Evolutionary conservation across 1,140 invertebrate species (phyloP).

Genomic region (Bathynomus jamesi): DNA sequence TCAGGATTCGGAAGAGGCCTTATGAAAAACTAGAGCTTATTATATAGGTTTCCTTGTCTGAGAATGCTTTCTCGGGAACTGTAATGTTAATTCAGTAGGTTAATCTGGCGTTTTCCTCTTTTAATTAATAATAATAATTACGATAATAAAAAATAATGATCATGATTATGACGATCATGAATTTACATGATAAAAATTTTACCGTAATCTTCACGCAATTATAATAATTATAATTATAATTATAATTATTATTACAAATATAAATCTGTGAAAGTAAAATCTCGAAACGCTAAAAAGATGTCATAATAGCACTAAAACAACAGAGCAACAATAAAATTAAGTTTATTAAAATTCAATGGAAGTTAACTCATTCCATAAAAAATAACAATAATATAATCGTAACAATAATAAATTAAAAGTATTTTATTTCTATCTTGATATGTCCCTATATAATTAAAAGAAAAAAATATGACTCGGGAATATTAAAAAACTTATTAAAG

Average conservation of each 20-base stretch:
- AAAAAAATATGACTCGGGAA: no score
- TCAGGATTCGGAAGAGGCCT: no score
- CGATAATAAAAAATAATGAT: neutral
- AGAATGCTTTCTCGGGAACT: no score
- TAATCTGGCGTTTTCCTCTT: no score
- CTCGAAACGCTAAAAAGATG: neutral
- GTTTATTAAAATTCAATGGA: no score
- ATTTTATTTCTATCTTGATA: neutral
- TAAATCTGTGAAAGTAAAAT: neutral
- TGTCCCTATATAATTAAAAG: constrained; percentile 19
- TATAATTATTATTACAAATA: neutral
- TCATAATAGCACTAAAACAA: neutral
- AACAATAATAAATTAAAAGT: neutral
- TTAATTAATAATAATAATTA: neutral
- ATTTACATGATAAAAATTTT: neutral
- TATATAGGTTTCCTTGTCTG: no score
- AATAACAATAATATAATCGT: neutral
- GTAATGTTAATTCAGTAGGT: no score
- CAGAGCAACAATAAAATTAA: neutral
- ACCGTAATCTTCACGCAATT: neutral
- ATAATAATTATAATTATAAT: neutral
- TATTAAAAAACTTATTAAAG: no score
- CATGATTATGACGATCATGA: neutral
- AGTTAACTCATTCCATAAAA: no score
- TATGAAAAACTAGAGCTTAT: no score